Conservation (phyloP, 1,140 invertebrate genomes). For the Arctopsyche grandis region DNA sequence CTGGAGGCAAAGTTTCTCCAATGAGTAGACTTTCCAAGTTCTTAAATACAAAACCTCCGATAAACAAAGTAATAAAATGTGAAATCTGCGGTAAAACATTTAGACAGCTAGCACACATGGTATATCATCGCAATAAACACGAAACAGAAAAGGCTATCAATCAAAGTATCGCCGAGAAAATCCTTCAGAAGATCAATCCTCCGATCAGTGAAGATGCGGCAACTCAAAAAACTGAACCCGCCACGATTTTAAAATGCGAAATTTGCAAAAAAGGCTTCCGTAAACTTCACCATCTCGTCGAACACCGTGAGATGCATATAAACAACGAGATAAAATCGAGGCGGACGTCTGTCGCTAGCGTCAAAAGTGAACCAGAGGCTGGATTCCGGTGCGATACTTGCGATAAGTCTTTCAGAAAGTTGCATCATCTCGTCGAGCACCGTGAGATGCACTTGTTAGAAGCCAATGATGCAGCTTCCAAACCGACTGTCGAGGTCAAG, state of each 20-base stretch:
- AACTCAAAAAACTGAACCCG: slow-evolving; percentile 51
- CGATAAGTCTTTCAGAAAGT: slow-evolving; percentile 65
- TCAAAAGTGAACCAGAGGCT: slow-evolving; percentile 58
- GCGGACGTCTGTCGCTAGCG: slow-evolving; percentile 40
- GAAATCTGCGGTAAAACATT: slow-evolving; percentile 50
- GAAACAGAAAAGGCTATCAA: slow-evolving; percentile 43
- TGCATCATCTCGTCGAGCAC: slow-evolving; percentile 65
- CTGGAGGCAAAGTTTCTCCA: slow-evolving; percentile 32
- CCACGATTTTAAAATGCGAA: slow-evolving; percentile 61
- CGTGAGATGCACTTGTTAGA: slow-evolving; percentile 63
- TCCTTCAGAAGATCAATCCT: slow-evolving; percentile 6
- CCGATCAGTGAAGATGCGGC: too few relatives aligned
- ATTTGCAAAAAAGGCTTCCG: slow-evolving; percentile 64
- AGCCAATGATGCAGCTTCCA: slow-evolving; percentile 34
- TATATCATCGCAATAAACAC: slow-evolving; percentile 46
- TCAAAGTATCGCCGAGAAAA: neutral
- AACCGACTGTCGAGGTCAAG: slow-evolving; percentile 53
- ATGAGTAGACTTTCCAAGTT: slow-evolving; percentile 51
- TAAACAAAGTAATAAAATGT: slow-evolving; percentile 58
- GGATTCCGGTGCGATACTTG: slow-evolving; percentile 66
- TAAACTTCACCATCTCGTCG: slow-evolving; percentile 64
- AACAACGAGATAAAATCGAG: slow-evolving; percentile 44
- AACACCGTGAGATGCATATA: slow-evolving; percentile 57
- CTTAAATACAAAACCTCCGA: slow-evolving; percentile 52
- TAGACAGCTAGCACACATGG: slow-evolving; percentile 48